Conservation (phyloP, 2,888 invertebrate species). For the Mesoligia furuncula region DNA sequence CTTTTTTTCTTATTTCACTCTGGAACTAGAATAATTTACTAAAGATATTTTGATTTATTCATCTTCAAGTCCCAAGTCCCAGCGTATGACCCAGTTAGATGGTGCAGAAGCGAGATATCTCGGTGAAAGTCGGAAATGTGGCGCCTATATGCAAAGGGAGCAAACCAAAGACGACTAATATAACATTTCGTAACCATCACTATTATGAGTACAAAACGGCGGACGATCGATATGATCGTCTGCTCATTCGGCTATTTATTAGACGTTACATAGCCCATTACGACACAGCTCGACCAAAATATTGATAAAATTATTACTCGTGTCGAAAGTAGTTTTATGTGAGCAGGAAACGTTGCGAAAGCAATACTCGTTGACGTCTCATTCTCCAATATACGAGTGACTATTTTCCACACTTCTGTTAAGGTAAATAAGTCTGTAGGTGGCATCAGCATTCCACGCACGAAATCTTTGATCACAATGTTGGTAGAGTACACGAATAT, state of each 20-base stretch:
- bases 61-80: slow-evolving; percentile 63
- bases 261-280: slow-evolving; percentile 77
- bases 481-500: slow-evolving; percentile 66
- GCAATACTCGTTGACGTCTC: slow-evolving; percentile 29
- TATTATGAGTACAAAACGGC: slow-evolving; percentile 73
- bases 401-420: slow-evolving; percentile 28
- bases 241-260: slow-evolving; percentile 73
- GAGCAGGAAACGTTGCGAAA: slow-evolving; percentile 68
- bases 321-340: slow-evolving; percentile 73
- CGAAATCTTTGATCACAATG: slow-evolving; percentile 67
- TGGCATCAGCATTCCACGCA: slow-evolving; percentile 70
- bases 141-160: slow-evolving; percentile 74
- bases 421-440: slow-evolving; percentile 60
- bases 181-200: slow-evolving; percentile 84
- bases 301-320: slow-evolving; percentile 72
- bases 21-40: slow-evolving; percentile 65
- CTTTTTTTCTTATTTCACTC: slow-evolving; percentile 14
- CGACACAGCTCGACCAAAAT: slow-evolving; percentile 75
- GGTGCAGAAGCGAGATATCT: slow-evolving; percentile 71
- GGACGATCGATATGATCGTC: slow-evolving; percentile 77
- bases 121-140: slow-evolving; percentile 86
- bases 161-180: slow-evolving; percentile 74
- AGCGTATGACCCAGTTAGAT: slow-evolving; percentile 77
- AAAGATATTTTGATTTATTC: slow-evolving; percentile 69
- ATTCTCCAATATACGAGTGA: slow-evolving; percentile 24